Evolutionary conservation across 2,888 invertebrate genomes (phyloP).

Genomic region (Malacosoma neustria): DNA sequence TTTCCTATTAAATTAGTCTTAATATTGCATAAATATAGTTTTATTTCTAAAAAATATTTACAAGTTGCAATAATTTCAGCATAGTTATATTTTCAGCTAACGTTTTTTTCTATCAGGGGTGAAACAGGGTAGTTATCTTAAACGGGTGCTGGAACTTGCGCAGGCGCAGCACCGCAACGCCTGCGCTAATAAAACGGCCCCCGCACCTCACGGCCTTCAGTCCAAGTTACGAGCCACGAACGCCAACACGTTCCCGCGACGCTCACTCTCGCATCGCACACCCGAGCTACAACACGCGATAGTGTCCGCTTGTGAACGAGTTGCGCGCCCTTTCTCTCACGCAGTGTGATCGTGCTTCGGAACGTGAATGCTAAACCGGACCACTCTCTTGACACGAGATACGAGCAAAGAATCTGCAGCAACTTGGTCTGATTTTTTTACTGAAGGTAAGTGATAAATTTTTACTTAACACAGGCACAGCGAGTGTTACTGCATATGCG

Average conservation of each 20-base stretch:
- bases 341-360: conserved; percentile 67
- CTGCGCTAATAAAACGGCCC: conserved; percentile 52
- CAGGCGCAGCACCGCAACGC: conserved; percentile 20
- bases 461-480: conserved; percentile 29
- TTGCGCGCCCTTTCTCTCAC: conserved; percentile 71
- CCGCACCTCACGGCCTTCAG: conserved; percentile 71
- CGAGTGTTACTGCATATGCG: conserved; percentile 46
- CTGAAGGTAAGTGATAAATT: conserved; percentile 43
- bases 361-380: conserved; percentile 72
- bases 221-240: conserved; percentile 52
- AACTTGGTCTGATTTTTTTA: conserved; percentile 39
- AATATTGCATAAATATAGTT: too few relatives aligned
- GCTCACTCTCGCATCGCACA: conserved; percentile 49
- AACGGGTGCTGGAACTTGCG: conserved; percentile 16
- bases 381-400: conserved; percentile 56
- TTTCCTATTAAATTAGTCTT: too few relatives aligned
- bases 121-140: conserved; percentile 1
- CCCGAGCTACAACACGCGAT: conserved; percentile 54
- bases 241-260: conserved; percentile 58
- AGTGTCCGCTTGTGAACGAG: conserved; percentile 52
- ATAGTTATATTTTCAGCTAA: too few relatives aligned
- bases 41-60: too few relatives aligned
- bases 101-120: too few relatives aligned
- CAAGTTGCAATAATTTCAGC: too few relatives aligned
- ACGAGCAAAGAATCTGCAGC: conserved; percentile 42